Base-by-base conservation (phyloP, 2,113 vertebrate genomes). In the Naja naja region DNA sequence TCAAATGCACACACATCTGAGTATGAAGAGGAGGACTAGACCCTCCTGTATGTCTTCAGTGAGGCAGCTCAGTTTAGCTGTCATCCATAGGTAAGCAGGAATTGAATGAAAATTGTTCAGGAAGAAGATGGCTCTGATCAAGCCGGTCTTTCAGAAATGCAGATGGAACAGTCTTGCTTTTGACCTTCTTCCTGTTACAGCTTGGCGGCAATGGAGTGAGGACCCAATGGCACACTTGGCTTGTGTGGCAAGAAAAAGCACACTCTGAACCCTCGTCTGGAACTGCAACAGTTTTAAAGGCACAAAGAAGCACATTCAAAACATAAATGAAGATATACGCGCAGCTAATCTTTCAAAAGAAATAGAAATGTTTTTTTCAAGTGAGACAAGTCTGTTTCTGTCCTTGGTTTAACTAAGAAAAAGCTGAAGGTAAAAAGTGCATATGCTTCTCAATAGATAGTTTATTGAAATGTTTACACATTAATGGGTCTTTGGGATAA, bases 401-500 rank as follows among this genome's bases (percentile, higher is more conserved):
- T 1, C 25, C 58, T 93, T 54, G 55, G 60, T 88, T 20, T 0
- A 16, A 54, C 87, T 23, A 90, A 1, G 18, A 92, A 43, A 54
- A 95, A 47, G 92, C 95, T 49, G 74, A 43, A 81, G 8, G 34
- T 10, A 81, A 81, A 49, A 81, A 81, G 56, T 27, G 34, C 20
- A 39, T 18, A 89, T 3, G 3, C 52, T 89, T 89, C 22, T 45
- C 81, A 89, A 92, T 12, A 64, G 52, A 90, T 91, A 56, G 86
- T 96, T 94, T 87, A 92, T 27, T n/a, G 91, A 93, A 92, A 90
- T 49, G 16, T 52, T 93, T 91, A 90, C 93, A 88, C 52, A 43
- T 93, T 95, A 89, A 93, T 53, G 81, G 55, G 85, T 52, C 27
- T 87, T 60, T 27, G 69, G 94, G 52, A 25, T 90, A 94, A 95